Base-by-base conservation (phyloP, 2,888 invertebrate genomes). In the Sphaerophoria rueppellii region DNA sequence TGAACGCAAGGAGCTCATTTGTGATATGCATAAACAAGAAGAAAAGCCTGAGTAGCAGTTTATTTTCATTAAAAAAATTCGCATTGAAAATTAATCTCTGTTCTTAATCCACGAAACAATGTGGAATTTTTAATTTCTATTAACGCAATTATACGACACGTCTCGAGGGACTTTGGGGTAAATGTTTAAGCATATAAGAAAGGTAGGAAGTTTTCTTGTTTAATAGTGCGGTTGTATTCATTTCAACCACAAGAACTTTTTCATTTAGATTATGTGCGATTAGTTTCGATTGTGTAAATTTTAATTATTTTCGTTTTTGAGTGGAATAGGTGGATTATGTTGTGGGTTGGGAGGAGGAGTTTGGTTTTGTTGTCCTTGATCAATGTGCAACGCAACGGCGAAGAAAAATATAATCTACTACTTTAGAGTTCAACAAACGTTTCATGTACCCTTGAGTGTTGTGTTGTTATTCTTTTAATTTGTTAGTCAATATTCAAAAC, bases 381-480 rank as follows among this genome's bases (percentile, higher is more conserved):
- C 24, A 24, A 24, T 24, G n/a, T 24, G 1, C 24, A 24, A 24
- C 2, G 24, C 24, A 24, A 24, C 2, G 24, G 24, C 1, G 24
- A 24, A 24, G 24, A 1, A 24, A 24, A 24, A 24, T 2, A 24
- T 2, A 24, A 24, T 24, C 24, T 2, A 24, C 24, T 24, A 24
- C 24, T 24, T 1, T 2, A 24, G 24, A 24, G 1, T 24, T 24
- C 24, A 24, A 24, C 2, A 2, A 2, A 24, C 24, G 2, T 24
- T 24, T 24, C 24, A 24, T 2, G 1, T 2, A 2, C 24, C 2
- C 24, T 24, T 24, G 24, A 24, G 24, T 24, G 24, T 24, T 24
- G 24, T 70, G 70, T 63, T 71, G 63, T 75, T 70, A 74, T 75
- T 75, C 75, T 12, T 75, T 81, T 24, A 24, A 24, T 24, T 61